Conservation (phyloP, 1,140 invertebrate genomes). For the Antheraea mylitta region DNA sequence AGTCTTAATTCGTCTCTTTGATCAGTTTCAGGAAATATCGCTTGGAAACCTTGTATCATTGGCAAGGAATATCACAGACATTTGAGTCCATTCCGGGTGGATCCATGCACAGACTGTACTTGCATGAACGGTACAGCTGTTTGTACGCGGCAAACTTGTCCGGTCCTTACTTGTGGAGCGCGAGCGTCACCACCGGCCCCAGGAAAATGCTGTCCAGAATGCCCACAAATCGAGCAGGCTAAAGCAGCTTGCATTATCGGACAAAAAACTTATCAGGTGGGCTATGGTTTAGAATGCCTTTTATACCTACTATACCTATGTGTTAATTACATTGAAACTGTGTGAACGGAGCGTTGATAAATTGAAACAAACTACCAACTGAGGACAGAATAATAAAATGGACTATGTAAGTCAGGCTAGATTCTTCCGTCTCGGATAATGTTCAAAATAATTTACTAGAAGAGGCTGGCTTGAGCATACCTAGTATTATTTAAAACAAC, state of each 20-base stretch:
- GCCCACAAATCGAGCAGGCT: slow-evolving; percentile 81
- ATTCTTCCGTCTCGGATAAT: too few relatives aligned
- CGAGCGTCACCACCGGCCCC: slow-evolving; percentile 82
- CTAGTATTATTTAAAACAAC: too few relatives aligned
- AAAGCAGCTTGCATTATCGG: slow-evolving; percentile 82
- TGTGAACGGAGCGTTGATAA: too few relatives aligned
- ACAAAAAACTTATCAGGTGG: slow-evolving; percentile 83
- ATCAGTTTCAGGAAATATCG: slow-evolving; percentile 71
- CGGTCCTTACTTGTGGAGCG: slow-evolving; percentile 88
- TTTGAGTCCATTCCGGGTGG: slow-evolving; percentile 81
- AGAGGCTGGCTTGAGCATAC: too few relatives aligned
- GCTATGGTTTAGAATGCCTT: too few relatives aligned
- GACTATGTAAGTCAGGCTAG: too few relatives aligned
- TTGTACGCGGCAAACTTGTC: slow-evolving; percentile 89
- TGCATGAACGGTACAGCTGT: slow-evolving; percentile 88
- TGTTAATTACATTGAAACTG: too few relatives aligned
- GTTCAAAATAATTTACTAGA: too few relatives aligned
- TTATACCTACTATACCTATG: too few relatives aligned
- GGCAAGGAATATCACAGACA: slow-evolving; percentile 82
- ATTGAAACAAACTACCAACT: too few relatives aligned
- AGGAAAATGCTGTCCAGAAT: slow-evolving; percentile 89
- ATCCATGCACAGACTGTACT: slow-evolving; percentile 90
- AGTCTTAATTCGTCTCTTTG: slow-evolving; percentile 12
- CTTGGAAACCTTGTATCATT: slow-evolving; percentile 84
- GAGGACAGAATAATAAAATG: too few relatives aligned